Evolutionary conservation across 2,797 vertebrate genomes (phyloP).

Genomic region (Phylloscopus collybita): DNA sequence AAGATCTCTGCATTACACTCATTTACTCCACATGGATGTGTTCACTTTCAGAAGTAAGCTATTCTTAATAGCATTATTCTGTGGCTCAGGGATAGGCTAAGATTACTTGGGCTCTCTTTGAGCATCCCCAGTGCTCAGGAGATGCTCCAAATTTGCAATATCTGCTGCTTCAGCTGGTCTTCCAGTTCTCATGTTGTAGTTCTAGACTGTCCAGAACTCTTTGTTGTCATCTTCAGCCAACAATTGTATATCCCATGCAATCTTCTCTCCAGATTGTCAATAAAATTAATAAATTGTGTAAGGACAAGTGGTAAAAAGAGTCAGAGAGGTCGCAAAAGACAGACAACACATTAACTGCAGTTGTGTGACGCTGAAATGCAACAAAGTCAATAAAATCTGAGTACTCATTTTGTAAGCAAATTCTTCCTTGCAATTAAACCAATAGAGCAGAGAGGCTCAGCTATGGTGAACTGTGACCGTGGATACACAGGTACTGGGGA

Average conservation of each 20-base stretch:
- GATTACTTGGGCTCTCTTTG: neutral
- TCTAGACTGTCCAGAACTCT: neutral
- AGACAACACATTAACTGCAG: neutral
- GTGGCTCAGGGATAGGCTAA: neutral
- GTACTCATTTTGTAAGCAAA: slow-evolving; percentile 48
- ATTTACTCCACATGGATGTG: neutral
- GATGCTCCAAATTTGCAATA: neutral
- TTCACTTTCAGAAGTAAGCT: neutral
- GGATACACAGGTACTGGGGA: neutral
- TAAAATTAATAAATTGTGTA: neutral
- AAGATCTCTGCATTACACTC: neutral
- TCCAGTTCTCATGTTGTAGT: neutral
- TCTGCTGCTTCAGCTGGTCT: neutral
- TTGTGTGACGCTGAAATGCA: neutral
- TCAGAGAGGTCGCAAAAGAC: slow-evolving; percentile 14
- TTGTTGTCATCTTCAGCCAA: neutral
- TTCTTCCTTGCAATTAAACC: slow-evolving; percentile 56
- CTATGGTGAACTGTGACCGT: neutral
- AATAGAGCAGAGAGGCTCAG: slow-evolving; percentile 29
- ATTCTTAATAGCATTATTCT: neutral
- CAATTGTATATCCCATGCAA: neutral
- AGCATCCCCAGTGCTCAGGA: neutral
- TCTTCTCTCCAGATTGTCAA: neutral
- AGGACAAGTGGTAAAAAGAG: neutral
- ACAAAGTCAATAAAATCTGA: slow-evolving; percentile 47